These are phyloP conservation scores for Tiliacea aurago DNA, from an alignment of 2,888 invertebrate species.

Conservation along the genomic window DNA sequence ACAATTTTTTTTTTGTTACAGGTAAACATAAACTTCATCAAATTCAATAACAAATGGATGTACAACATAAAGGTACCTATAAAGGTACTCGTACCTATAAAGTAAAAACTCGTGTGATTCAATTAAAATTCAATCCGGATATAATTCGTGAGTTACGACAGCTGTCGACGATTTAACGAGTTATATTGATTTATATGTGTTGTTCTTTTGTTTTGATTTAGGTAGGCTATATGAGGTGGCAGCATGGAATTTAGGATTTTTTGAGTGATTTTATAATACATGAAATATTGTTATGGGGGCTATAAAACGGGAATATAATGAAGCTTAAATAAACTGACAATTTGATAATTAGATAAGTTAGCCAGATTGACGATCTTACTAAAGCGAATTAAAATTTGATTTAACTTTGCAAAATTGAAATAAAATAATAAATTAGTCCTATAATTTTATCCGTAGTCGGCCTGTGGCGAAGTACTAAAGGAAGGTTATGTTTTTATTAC, in stretches of 20 bases:
- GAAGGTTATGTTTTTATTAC: not conserved
- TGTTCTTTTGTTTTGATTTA: slow-evolving; percentile 35
- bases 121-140: slow-evolving; percentile 59
- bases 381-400: not conserved
- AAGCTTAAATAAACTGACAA: not conserved
- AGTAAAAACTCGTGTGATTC: slow-evolving; percentile 32
- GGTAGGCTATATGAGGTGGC: not conserved
- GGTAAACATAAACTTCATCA: slow-evolving; percentile 46
- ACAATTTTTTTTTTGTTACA: slow-evolving; percentile 44
- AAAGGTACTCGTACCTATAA: too few species aligned
- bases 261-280: not conserved
- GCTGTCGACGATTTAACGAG: slow-evolving; percentile 26
- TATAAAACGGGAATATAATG: not conserved
- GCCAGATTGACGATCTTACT: not conserved
- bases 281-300: not conserved
- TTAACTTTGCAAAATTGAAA: not conserved
- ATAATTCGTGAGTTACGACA: slow-evolving; percentile 53
- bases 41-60: slow-evolving; percentile 31
- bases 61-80: slow-evolving; percentile 34
- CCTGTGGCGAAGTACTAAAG: not conserved
- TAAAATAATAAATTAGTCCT: not conserved
- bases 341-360: not conserved
- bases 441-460: not conserved
- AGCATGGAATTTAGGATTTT: not conserved
- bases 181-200: slow-evolving; percentile 36